Base-by-base conservation (phyloP, 2,888 invertebrate genomes). In the Cordylochernes scorpioides region DNA sequence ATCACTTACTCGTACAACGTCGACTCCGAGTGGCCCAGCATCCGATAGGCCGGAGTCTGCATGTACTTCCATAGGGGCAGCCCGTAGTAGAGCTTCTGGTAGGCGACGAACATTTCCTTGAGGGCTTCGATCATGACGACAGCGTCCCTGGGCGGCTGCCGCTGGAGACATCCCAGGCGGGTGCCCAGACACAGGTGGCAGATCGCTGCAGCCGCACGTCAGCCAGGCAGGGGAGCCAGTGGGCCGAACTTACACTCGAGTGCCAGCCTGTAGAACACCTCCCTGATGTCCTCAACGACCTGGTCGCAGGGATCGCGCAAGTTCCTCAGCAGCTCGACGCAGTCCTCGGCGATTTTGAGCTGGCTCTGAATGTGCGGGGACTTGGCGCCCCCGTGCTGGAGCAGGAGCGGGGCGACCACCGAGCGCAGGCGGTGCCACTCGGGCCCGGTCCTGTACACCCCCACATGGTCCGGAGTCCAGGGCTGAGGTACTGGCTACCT, bases 101-200 rank as follows among this genome's bases (percentile, higher is more conserved):
- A 45, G 3, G 46, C 43, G 15, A 47, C 41, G 38, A 53, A 49
- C 15, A 51, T 36, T 7, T 40, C 34, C 16, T 42, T 33, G 3
- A 48, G 45, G 2, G 49, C 42, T n/a, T 38, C 19, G n/a, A 50
- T 46, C 39, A 51, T 46, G 4, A 31, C 27, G 7, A 37, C 25
- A 4, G 48, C 46, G 8, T 45, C 45, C 12, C 38, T 36, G 25
- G 39, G 36, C 5, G 33, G 19, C 15, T 40, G 29, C 1, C 29
- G 31, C 5, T 43, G 35, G 10, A 53, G 39, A 24, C 48, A 47
- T 5, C 49, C 49, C 4, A 53, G 34, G n/a, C 51, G 39, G n/a
- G 38, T 42, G 25, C 49, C 46, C 31, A 52, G 44, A 31, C 52
- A 51, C 19, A 53, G 42, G 17, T 44, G 41, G 8, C 46, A 48